phyloP scores from a whole-genome alignment of 1,140 invertebrate species.

The Tribolium madens region DNA sequence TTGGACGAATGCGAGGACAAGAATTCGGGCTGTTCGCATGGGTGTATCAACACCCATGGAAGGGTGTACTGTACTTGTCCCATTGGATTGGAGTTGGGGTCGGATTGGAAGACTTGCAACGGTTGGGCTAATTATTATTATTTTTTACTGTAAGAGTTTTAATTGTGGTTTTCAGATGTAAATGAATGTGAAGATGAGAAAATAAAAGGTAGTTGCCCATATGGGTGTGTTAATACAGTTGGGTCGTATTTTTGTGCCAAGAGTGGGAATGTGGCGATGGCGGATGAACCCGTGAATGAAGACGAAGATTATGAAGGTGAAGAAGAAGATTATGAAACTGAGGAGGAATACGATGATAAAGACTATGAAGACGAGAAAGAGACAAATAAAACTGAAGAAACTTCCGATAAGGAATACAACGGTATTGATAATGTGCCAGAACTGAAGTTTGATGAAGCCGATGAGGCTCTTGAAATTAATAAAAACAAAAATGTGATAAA shows the following conservation, averaged over 20 bases:
- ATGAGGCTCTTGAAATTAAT: conserved; percentile 16
- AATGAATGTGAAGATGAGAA: conserved; percentile 51
- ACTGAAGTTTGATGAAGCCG: conserved; percentile 2
- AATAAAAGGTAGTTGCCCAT: conserved; percentile 40
- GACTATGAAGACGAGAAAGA: conserved; percentile 45
- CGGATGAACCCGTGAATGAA: conserved; percentile 48
- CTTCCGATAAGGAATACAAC: not conserved
- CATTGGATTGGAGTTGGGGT: conserved; percentile 51
- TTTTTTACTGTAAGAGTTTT: too few species aligned
- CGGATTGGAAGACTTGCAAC: conserved; percentile 54
- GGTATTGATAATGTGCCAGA: conserved; percentile 10
- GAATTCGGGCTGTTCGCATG: conserved; percentile 53
- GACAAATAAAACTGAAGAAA: not conserved
- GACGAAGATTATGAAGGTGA: conserved; percentile 50
- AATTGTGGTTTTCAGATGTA: conserved; percentile 53
- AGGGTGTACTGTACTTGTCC: conserved; percentile 55
- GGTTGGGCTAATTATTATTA: conserved; percentile 21
- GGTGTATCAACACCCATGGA: conserved; percentile 54
- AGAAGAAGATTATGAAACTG: conserved; percentile 20
- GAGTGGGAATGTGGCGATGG: not conserved
- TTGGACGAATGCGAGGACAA: conserved; percentile 55
- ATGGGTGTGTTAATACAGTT: conserved; percentile 49
- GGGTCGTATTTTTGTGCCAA: conserved; percentile 51
- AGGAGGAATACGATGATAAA: conserved; percentile 33
- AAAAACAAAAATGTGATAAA: not conserved